Conservation (phyloP, 2,113 vertebrate genomes). For the Melanostigma gelatinosum region DNA sequence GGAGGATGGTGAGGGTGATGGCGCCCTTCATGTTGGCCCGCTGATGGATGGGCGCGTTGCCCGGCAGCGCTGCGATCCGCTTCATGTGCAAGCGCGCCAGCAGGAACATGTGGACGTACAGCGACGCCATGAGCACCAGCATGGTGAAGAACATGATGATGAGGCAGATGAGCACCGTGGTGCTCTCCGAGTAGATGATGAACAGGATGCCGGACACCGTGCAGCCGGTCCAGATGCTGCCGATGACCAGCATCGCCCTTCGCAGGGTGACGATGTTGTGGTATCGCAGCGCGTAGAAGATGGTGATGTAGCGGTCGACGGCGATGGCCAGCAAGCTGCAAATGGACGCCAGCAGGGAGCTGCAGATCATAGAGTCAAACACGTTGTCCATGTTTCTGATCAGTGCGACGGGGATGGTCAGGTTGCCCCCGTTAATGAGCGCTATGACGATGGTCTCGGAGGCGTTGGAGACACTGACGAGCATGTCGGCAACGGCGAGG, state of each 20-base stretch:
- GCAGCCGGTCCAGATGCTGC: constrained; percentile 91
- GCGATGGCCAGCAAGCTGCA: constrained; percentile 96
- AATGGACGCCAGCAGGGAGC: constrained; percentile 94
- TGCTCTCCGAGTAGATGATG: constrained; percentile 93
- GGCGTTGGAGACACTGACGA: constrained; percentile 94
- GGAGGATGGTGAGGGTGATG: constrained; percentile 93
- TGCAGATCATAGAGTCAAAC: constrained; percentile 96
- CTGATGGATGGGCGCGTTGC: constrained; percentile 87
- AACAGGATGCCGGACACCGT: constrained; percentile 89
- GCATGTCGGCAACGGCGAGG: constrained; percentile 93
- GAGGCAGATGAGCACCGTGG: constrained; percentile 91
- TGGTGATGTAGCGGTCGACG: constrained; percentile 95
- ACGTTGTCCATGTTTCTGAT: constrained; percentile 93
- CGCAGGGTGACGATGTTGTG: constrained; percentile 93
- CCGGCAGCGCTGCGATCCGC: constrained; percentile 90
- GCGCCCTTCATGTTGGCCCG: constrained; percentile 95
- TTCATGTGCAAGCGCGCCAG: constrained; percentile 93
- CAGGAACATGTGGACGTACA: constrained; percentile 97
- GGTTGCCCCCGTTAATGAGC: constrained; percentile 86
- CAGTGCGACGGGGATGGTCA: constrained; percentile 82
- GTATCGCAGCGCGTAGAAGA: constrained; percentile 95
- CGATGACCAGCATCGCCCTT: constrained; percentile 86
- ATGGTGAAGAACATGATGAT: constrained; percentile 95
- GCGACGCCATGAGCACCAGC: constrained; percentile 94
- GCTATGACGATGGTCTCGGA: constrained; percentile 94